These are phyloP conservation scores for Illadopsis cleaveri DNA, from an alignment of 2,113 vertebrate species.

Conservation along the genomic window DNA sequence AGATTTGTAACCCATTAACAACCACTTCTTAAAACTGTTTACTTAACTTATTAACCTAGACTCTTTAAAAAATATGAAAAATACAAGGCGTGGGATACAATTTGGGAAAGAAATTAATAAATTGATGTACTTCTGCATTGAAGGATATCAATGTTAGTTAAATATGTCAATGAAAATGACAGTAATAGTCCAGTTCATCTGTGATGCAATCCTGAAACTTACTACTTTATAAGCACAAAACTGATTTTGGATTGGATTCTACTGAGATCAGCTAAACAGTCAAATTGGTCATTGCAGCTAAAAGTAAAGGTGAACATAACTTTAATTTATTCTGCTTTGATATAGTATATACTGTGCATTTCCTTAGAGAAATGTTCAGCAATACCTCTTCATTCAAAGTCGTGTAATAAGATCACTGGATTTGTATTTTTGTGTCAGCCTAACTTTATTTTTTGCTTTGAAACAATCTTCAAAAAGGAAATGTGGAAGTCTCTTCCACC, in stretches of 20 bases:
- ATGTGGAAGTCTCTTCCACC: not conserved
- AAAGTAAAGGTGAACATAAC: not conserved
- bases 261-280: not conserved
- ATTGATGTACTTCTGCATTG: not conserved
- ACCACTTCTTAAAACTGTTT: not conserved
- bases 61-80: not conserved
- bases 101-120: not conserved
- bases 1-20: not conserved
- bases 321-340: not conserved
- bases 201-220: not conserved
- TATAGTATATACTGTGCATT: not conserved
- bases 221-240: not conserved
- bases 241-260: not conserved
- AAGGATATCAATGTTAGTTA: not conserved
- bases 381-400: not conserved
- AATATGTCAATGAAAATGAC: not conserved
- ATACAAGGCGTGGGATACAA: not conserved
- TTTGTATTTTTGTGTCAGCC: not conserved
- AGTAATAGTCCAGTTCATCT: not conserved
- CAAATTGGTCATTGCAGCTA: not conserved
- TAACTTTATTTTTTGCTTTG: not conserved
- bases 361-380: not conserved
- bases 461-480: not conserved
- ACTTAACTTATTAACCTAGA: not conserved
- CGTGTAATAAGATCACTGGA: not conserved